These are phyloP conservation scores for Rattus norvegicus DNA, from an alignment of 2,113 vertebrate species.

Conservation along the genomic window DNA sequence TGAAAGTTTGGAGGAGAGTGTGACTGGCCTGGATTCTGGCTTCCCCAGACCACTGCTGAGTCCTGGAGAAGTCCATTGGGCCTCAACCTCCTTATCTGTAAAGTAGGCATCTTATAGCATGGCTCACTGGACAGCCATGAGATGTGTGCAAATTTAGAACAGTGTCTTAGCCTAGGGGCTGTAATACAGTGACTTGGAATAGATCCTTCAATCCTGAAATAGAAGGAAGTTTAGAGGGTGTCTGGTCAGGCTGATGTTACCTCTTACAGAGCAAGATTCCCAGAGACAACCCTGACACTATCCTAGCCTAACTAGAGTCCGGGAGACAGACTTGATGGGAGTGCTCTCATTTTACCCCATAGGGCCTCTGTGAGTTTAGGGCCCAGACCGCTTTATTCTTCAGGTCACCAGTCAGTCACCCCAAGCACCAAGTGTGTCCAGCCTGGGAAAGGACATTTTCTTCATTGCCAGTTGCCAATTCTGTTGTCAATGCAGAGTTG, in stretches of 20 bases:
- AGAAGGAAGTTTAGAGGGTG: background rate
- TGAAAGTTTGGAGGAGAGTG: background rate
- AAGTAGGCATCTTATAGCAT: background rate
- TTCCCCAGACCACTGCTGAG: background rate
- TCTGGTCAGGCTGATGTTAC: background rate
- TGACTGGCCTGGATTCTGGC: background rate
- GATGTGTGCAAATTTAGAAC: background rate
- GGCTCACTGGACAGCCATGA: background rate
- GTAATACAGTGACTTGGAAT: background rate
- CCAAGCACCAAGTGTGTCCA: background rate
- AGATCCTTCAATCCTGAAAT: background rate
- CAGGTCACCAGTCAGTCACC: background rate
- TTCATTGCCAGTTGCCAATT: background rate
- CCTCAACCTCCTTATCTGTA: background rate
- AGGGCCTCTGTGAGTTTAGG: background rate
- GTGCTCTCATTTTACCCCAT: background rate
- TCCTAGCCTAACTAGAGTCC: background rate
- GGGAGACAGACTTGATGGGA: background rate
- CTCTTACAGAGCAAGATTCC: background rate
- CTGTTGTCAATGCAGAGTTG: background rate
- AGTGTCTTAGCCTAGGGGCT: background rate
- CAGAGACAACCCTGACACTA: background rate
- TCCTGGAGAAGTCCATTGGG: background rate
- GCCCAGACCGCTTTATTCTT: background rate
- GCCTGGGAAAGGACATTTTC: background rate